Evolutionary conservation across 2,888 invertebrate species (phyloP).

Genomic region (Anagyrus pseudococci): DNA sequence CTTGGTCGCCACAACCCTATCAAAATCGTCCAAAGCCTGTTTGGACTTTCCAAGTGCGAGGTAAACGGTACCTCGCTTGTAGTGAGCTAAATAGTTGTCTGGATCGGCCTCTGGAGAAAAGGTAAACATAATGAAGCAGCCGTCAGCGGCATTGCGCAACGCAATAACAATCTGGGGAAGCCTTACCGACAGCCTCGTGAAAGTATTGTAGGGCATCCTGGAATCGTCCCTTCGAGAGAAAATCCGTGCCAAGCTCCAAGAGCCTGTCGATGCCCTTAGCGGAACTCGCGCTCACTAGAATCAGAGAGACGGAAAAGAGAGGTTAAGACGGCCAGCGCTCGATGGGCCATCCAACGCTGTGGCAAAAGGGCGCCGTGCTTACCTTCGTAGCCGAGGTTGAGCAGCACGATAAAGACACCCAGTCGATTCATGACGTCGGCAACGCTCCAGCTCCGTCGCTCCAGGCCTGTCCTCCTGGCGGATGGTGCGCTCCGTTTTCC

Average conservation of each 20-base stretch:
- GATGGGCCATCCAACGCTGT: no score
- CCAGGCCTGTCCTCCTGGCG: no score
- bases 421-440: conserved; percentile 53
- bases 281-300: conserved; percentile 72
- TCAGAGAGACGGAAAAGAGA: no score
- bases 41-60: conserved; percentile 95
- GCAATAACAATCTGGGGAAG: neutral
- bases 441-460: no score
- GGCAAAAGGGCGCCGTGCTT: no score
- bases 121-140: conserved; percentile 44
- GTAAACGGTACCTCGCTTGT: conserved; percentile 94
- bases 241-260: conserved; percentile 90
- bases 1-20: conserved; percentile 90
- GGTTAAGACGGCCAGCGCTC: conserved; percentile 22
- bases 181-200: conserved; percentile 94
- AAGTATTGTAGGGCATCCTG: conserved; percentile 97
- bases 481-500: no score
- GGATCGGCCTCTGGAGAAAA: conserved; percentile 89
- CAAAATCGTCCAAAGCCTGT: conserved; percentile 93
- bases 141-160: conserved; percentile 1
- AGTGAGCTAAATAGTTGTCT: conserved; percentile 93
- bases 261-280: conserved; percentile 75
- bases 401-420: conserved; percentile 52
- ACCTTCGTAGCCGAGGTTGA: conserved; percentile 56
- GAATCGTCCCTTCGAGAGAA: conserved; percentile 90